phyloP scores from a whole-genome alignment of 2,797 vertebrate genomes.

The Myotis pilosus region DNA sequence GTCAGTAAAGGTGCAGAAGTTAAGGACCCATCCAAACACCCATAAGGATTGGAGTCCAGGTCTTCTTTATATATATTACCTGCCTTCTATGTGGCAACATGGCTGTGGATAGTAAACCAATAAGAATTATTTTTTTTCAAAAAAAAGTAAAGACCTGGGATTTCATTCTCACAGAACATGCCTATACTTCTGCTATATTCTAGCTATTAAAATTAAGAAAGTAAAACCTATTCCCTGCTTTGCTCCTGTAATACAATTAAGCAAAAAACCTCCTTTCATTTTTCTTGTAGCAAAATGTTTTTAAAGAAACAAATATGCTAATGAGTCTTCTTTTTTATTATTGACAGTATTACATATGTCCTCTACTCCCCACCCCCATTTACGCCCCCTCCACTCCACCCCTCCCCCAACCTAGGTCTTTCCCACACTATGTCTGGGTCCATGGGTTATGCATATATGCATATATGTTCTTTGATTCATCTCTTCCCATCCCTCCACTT shows the following conservation, averaged over 20 bases:
- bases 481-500: neutral
- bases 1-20: neutral
- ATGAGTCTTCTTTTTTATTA: neutral
- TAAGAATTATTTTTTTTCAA: neutral
- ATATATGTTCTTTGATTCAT: neutral
- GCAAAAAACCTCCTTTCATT: neutral
- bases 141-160: neutral
- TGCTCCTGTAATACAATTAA: neutral
- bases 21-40: neutral
- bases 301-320: neutral
- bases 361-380: neutral
- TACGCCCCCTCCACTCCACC: accelerated
- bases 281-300: neutral
- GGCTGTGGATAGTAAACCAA: neutral
- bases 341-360: neutral
- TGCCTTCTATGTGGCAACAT: neutral
- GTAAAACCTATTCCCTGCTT: neutral
- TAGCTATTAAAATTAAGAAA: neutral
- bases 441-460: neutral
- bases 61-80: neutral
- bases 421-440: neutral
- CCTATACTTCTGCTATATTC: neutral
- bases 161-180: neutral
- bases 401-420: neutral
- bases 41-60: neutral